Evolutionary conservation across 1,140 invertebrate genomes (phyloP).

Genomic region (Papilio aristodemus): DNA sequence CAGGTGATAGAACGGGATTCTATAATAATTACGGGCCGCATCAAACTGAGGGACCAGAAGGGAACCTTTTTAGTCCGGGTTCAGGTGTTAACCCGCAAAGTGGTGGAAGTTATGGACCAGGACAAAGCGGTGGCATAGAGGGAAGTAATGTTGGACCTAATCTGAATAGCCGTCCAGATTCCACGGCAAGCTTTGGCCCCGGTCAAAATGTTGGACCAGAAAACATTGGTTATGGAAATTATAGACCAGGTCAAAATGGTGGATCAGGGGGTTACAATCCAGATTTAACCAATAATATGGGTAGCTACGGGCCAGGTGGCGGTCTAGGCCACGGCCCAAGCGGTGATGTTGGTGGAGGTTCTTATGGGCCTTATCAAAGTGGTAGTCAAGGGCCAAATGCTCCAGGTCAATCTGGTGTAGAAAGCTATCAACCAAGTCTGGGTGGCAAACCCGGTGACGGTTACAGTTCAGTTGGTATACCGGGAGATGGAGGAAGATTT

Average conservation of each 20-base stretch:
- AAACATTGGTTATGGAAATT: constrained; percentile 24
- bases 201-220: constrained; percentile 1
- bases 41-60: not conserved
- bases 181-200: constrained; percentile 19
- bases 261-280: constrained; percentile 21
- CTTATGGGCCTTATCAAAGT: constrained; percentile 18
- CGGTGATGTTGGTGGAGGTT: constrained; percentile 12
- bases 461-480: not conserved
- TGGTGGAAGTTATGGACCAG: constrained; percentile 19
- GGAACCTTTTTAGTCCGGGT: not conserved
- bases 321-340: not conserved
- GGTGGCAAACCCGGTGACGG: not conserved
- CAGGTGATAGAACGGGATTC: not conserved
- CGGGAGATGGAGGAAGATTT: constrained; percentile 4
- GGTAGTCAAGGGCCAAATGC: not conserved
- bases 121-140: constrained; percentile 22
- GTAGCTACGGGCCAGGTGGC: not conserved
- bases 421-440: not conserved
- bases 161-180: constrained; percentile 10
- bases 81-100: not conserved
- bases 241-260: constrained; percentile 25
- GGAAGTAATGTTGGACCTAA: constrained; percentile 23
- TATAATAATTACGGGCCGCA: not conserved
- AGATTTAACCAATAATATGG: not conserved
- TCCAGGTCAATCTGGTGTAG: not conserved